A percentile compares a stretch with the other conserved stretches of the same genome.
Evolutionary conservation across 2,797 vertebrate species (phyloP).

Genomic region (Triplophysa yarkandensis): DNA sequence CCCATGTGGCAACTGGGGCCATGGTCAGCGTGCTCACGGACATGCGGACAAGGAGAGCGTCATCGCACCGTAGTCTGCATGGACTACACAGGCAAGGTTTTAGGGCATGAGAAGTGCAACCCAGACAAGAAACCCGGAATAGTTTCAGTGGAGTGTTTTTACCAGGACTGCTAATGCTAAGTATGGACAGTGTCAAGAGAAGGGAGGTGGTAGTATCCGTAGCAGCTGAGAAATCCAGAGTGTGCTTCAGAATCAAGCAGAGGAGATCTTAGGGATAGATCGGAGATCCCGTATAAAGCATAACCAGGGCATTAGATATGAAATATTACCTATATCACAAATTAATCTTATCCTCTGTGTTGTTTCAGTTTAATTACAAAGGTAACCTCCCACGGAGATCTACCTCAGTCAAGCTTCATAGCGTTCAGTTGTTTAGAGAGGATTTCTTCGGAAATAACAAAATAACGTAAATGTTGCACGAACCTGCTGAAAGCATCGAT

Average conservation of each 20-base stretch:
- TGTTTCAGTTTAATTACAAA: constrained; percentile 64
- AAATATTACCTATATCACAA: constrained; percentile 58
- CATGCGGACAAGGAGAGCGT: constrained; percentile 79
- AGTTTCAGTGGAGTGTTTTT: constrained; percentile 68
- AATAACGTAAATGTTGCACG: constrained; percentile 50
- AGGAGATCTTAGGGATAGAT: constrained; percentile 44
- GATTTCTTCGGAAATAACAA: constrained; percentile 52
- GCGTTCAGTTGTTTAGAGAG: constrained; percentile 60
- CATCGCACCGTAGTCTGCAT: constrained; percentile 78
- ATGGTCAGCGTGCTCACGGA: constrained; percentile 85
- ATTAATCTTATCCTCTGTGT: constrained; percentile 62
- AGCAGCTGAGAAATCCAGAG: constrained; percentile 46
- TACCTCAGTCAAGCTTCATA: constrained; percentile 77
- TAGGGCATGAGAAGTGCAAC: constrained; percentile 78
- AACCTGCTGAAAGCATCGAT: constrained; percentile 60
- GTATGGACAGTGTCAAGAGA: background rate
- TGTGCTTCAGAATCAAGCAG: constrained; percentile 61
- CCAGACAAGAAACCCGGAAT: constrained; percentile 68
- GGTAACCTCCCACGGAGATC: constrained; percentile 68
- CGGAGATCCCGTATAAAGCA: constrained; percentile 61
- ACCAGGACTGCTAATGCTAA: constrained; percentile 78
- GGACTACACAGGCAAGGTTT: constrained; percentile 78
- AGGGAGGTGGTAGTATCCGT: constrained; percentile 1
- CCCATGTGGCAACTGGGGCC: constrained; percentile 86
- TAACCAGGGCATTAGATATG: constrained; percentile 45